A percentile compares a stretch with the other conserved stretches of the same genome.
Evolutionary conservation across 2,888 invertebrate genomes (phyloP).

Genomic region (Galerucella calmariensis): DNA sequence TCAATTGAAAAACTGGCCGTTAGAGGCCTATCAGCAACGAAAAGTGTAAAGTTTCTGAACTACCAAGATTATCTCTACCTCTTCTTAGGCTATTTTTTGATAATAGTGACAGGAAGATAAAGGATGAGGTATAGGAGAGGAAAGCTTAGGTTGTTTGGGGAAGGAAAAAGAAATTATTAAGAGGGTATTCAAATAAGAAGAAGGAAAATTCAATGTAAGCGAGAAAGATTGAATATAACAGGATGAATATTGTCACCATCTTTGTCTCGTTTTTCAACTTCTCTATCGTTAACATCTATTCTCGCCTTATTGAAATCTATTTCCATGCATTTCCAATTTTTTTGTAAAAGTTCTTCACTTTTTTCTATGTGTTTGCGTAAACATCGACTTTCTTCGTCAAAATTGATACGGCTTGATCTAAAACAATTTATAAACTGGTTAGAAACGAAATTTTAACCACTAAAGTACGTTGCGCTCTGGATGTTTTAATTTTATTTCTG

Average conservation of each 20-base stretch:
- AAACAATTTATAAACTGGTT: background rate
- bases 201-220: background rate
- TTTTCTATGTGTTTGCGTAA: background rate
- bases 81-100: no score
- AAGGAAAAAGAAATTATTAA: no score
- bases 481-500: no score
- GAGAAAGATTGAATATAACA: background rate
- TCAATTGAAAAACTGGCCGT: no score
- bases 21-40: no score
- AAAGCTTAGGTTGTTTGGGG: no score
- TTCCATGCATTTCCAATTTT: conserved; percentile 4
- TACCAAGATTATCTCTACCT: no score
- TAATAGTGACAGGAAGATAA: no score
- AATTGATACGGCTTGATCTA: background rate
- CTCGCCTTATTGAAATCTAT: background rate
- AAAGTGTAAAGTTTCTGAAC: no score
- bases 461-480: no score
- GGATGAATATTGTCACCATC: background rate
- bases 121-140: no score
- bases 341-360: conserved; percentile 1
- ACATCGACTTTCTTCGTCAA: background rate
- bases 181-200: background rate
- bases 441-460: no score
- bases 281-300: conserved; percentile 6
- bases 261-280: conserved; percentile 4